Evolutionary conservation across 2,888 invertebrate genomes (phyloP).

Genomic region (Perizoma affinitatum): DNA sequence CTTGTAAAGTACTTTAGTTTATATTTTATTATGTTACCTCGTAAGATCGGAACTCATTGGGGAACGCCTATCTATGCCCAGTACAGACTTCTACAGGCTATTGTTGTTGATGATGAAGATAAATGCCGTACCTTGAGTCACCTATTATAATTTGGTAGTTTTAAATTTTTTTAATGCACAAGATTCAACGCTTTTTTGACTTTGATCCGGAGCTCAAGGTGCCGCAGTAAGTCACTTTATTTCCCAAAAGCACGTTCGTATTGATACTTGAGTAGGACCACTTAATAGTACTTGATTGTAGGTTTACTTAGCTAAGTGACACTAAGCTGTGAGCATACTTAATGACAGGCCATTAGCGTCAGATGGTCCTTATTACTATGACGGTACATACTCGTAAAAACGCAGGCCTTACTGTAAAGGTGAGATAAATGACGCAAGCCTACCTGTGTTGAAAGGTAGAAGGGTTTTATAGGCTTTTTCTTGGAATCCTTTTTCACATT

Average conservation of each 20-base stretch:
- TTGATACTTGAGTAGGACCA: constrained; percentile 20
- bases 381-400: constrained; percentile 24
- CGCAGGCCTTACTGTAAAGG: constrained; percentile 16
- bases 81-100: no score
- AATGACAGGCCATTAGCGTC: constrained; percentile 35
- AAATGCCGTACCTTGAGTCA: no score
- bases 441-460: constrained; percentile 16
- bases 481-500: background rate
- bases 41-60: no score
- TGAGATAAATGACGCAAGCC: constrained; percentile 11
- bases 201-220: no score
- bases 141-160: no score
- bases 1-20: no score
- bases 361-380: constrained; percentile 27
- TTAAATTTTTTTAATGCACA: no score
- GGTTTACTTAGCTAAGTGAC: constrained; percentile 31
- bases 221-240: background rate
- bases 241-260: constrained; percentile 5
- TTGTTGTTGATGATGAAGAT: no score
- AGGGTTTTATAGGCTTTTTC: background rate
- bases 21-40: no score
- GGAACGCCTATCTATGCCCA: no score
- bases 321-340: constrained; percentile 29
- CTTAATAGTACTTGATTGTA: constrained; percentile 7
- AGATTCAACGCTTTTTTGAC: no score